These are phyloP conservation scores for Zenarchopterus dispar DNA, from an alignment of 2,797 vertebrate genomes.

Conservation along the genomic window DNA sequence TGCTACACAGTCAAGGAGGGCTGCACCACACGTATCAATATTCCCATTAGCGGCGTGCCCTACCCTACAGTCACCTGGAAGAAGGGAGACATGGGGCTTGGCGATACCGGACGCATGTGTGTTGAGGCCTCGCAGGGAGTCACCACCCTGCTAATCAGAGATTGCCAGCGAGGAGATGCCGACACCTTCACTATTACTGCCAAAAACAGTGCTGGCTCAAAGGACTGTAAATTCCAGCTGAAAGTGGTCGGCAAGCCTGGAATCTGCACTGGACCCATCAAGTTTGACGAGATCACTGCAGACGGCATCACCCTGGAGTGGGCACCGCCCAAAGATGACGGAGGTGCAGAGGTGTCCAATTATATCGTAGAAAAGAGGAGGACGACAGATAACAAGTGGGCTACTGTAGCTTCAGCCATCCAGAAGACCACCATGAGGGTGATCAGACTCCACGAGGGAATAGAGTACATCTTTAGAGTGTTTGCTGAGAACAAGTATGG, in stretches of 20 bases:
- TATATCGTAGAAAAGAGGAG: constrained; percentile 97
- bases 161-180: constrained; percentile 94
- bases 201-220: constrained; percentile 90
- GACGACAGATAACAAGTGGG: constrained; percentile 95
- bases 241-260: constrained; percentile 98
- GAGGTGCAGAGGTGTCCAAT: constrained; percentile 97
- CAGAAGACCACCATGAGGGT: constrained; percentile 96
- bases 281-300: constrained; percentile 96
- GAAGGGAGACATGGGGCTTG: constrained; percentile 86
- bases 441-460: constrained; percentile 93
- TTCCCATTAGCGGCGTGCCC: constrained; percentile 91
- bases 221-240: constrained; percentile 89
- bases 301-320: constrained; percentile 95
- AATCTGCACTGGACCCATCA: constrained; percentile 94
- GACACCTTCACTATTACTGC: constrained; percentile 90
- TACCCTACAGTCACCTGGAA: constrained; percentile 90
- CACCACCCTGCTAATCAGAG: constrained; percentile 91
- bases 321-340: constrained; percentile 94
- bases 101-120: constrained; percentile 90
- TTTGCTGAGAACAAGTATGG: constrained; percentile 99
- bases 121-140: constrained; percentile 88
- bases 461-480: constrained; percentile 96
- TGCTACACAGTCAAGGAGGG: constrained; percentile 92
- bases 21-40: constrained; percentile 91
- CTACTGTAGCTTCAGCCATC: constrained; percentile 94